phyloP scores from a whole-genome alignment of 2,797 vertebrate genomes.

The Botia almorhae region DNA sequence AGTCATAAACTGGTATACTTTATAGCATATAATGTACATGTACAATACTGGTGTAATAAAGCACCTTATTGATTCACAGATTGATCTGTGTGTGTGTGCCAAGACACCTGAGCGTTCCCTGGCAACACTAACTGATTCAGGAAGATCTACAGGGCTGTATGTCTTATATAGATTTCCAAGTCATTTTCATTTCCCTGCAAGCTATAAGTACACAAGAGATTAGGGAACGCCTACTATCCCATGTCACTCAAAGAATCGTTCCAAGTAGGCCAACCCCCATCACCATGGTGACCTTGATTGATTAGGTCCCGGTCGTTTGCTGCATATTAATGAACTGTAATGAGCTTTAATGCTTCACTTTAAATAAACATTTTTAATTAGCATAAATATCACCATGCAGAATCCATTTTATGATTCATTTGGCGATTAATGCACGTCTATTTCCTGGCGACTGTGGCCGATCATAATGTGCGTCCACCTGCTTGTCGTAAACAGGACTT shows the following conservation, averaged over 20 bases:
- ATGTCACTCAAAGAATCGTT: conserved; percentile 4
- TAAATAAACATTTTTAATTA: conserved; percentile 66
- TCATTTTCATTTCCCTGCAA: neutral
- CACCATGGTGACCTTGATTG: conserved; percentile 73
- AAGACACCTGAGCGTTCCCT: neutral
- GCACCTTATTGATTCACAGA: neutral
- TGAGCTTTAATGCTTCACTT: conserved; percentile 66
- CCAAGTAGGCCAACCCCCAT: conserved; percentile 22
- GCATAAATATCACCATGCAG: conserved; percentile 56
- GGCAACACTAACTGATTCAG: neutral
- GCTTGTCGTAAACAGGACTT: conserved; percentile 59
- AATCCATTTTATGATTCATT: conserved; percentile 62
- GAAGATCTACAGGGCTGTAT: neutral
- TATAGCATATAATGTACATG: too few relatives aligned
- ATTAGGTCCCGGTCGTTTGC: conserved; percentile 65
- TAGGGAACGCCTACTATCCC: neutral
- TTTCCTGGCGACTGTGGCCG: conserved; percentile 60
- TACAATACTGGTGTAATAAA: too few relatives aligned
- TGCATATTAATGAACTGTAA: conserved; percentile 68
- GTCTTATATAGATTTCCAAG: neutral
- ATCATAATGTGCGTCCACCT: conserved; percentile 51
- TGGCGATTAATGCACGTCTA: conserved; percentile 64
- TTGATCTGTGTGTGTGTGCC: neutral
- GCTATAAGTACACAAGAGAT: conserved; percentile 19
- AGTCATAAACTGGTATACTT: neutral